These are phyloP conservation scores for Sebastes paucispinis DNA, from an alignment of 2,797 vertebrate species.

Conservation along the genomic window DNA sequence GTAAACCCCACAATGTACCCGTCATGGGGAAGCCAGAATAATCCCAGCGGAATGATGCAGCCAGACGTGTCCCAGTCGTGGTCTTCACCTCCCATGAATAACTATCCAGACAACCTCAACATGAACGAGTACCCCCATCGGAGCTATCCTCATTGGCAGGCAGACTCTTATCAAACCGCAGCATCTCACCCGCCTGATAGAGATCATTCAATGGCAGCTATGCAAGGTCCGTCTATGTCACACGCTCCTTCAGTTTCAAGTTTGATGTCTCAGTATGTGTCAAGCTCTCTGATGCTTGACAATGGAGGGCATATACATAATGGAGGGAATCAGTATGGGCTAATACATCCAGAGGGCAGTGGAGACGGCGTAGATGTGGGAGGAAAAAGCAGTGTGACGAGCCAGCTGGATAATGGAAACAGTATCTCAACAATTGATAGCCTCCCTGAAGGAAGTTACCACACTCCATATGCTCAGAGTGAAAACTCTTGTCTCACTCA, in stretches of 20 bases:
- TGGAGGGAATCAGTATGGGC: slow-evolving; percentile 78
- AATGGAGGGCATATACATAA: slow-evolving; percentile 82
- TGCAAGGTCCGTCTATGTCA: slow-evolving; percentile 58
- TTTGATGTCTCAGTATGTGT: slow-evolving; percentile 85
- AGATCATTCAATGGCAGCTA: slow-evolving; percentile 69
- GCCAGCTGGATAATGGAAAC: slow-evolving; percentile 66
- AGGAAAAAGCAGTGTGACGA: slow-evolving; percentile 68
- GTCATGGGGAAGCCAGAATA: slow-evolving; percentile 85
- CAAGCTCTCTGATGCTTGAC: slow-evolving; percentile 84
- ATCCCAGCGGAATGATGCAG: slow-evolving; percentile 86
- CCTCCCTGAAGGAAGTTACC: slow-evolving; percentile 74
- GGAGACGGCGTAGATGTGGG: slow-evolving; percentile 60
- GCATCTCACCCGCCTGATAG: slow-evolving; percentile 72
- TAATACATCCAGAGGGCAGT: slow-evolving; percentile 70
- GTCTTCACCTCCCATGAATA: slow-evolving; percentile 82
- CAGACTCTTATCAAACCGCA: slow-evolving; percentile 74
- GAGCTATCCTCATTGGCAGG: slow-evolving; percentile 76
- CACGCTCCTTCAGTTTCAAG: slow-evolving; percentile 76
- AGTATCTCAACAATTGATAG: slow-evolving; percentile 75
- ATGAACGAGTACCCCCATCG: slow-evolving; percentile 77
- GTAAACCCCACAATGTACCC: slow-evolving; percentile 88
- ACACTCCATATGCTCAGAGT: slow-evolving; percentile 67
- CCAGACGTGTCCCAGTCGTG: slow-evolving; percentile 88
- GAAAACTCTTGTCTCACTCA: slow-evolving; percentile 67
- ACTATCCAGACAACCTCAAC: slow-evolving; percentile 78